phyloP scores from a whole-genome alignment of 2,113 vertebrate genomes.

The Lagopus muta region DNA sequence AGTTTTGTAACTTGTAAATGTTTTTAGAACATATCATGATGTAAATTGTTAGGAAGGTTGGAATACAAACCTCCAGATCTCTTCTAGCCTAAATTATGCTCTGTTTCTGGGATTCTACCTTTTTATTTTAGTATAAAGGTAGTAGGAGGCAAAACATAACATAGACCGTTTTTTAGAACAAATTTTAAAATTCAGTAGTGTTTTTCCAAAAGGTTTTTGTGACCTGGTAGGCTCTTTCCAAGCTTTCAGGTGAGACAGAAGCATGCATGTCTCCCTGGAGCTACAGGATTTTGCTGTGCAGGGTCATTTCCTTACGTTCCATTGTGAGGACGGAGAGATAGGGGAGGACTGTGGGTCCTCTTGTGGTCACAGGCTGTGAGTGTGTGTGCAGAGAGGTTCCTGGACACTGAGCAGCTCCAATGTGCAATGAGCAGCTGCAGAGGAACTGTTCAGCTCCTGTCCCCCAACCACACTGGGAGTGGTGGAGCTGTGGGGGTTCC shows the following conservation, averaged over 20 bases:
- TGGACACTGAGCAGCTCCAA: background rate
- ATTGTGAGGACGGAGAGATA: background rate
- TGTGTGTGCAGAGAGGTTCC: background rate
- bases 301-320: background rate
- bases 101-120: background rate
- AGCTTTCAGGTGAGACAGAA: background rate
- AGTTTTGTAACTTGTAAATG: background rate
- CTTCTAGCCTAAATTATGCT: background rate
- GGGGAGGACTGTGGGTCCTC: background rate
- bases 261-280: background rate
- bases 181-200: background rate
- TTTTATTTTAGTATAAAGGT: background rate
- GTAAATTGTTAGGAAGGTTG: background rate
- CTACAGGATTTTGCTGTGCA: background rate
- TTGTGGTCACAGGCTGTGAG: background rate
- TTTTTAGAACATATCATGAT: background rate
- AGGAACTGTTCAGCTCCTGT: background rate
- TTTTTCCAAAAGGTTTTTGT: background rate
- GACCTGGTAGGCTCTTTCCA: background rate
- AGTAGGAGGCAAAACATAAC: background rate
- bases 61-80: background rate
- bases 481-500: background rate
- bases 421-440: rapidly evolving
- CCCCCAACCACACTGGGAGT: rapidly evolving
- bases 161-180: background rate